Percentiles rank a stretch among this genome's conserved stretches.
Evolutionary conservation across 2,797 vertebrate species (phyloP).

Genomic region (Sebastes aleutianus): DNA sequence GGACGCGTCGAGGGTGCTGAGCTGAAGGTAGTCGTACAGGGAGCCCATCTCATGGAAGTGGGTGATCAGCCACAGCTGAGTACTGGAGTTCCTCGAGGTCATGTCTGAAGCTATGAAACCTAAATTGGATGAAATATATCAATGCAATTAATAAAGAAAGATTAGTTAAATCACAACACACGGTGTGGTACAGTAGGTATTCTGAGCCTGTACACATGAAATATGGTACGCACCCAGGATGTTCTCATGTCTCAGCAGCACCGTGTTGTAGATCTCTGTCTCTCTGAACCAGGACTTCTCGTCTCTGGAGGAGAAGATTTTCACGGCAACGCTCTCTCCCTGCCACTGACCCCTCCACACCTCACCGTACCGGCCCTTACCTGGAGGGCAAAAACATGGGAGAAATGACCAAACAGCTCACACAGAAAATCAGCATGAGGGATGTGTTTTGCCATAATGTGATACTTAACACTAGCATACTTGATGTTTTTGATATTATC

Average conservation of each 20-base stretch:
- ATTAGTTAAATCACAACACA: not conserved
- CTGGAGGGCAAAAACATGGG: constrained; percentile 64
- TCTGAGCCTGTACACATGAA: not conserved
- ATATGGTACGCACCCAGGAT: constrained; percentile 86
- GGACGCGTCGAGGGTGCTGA: constrained; percentile 91
- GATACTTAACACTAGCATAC: not conserved
- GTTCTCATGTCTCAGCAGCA: constrained; percentile 96
- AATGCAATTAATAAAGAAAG: not conserved
- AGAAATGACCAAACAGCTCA: not conserved
- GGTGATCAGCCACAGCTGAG: constrained; percentile 97
- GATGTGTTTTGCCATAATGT: not conserved
- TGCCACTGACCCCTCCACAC: constrained; percentile 99
- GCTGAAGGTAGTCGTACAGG: constrained; percentile 95
- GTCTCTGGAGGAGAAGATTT: constrained; percentile 98
- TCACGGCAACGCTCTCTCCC: constrained; percentile 96
- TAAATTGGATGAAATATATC: not conserved
- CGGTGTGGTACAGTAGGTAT: not conserved
- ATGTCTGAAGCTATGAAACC: constrained; percentile 98
- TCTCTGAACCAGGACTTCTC: constrained; percentile 99
- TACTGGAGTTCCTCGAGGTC: constrained; percentile 98
- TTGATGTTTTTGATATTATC: not conserved
- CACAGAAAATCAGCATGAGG: not conserved
- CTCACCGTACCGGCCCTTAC: constrained; percentile 97
- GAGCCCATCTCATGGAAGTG: constrained; percentile 99
- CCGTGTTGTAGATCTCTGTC: constrained; percentile 98